phyloP scores from a whole-genome alignment of 2,113 vertebrate species.

The Erinaceus europaeus region DNA sequence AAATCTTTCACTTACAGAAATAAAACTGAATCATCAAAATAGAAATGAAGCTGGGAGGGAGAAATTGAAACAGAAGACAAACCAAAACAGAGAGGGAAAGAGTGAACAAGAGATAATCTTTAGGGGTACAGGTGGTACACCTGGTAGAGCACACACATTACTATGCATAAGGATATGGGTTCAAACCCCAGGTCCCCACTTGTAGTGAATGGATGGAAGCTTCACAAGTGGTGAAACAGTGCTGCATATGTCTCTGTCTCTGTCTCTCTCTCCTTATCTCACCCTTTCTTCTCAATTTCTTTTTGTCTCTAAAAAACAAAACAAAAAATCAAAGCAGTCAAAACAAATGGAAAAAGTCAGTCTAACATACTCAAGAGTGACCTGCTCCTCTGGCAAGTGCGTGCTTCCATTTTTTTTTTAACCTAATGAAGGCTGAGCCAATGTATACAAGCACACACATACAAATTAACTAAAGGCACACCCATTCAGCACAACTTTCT shows the following conservation, averaged over 20 bases:
- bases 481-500: not conserved
- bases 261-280: too few relatives aligned
- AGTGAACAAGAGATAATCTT: not conserved
- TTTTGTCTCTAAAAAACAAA: too few relatives aligned
- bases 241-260: too few relatives aligned
- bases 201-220: too few relatives aligned
- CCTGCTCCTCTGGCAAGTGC: too few relatives aligned
- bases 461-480: not conserved
- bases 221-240: too few relatives aligned
- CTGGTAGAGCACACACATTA: too few relatives aligned
- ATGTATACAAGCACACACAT: not conserved
- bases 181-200: too few relatives aligned
- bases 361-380: not conserved
- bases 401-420: not conserved
- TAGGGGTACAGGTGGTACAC: not conserved
- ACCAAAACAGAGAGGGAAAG: not conserved
- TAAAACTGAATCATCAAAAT: constrained; percentile 18
- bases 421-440: not conserved
- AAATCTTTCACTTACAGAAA: constrained; percentile 8
- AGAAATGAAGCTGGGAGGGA: not conserved
- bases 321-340: too few relatives aligned
- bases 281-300: too few relatives aligned
- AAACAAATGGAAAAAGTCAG: not conserved
- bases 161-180: too few relatives aligned
- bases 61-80: not conserved